These are phyloP conservation scores for Osmoderma eremita DNA, from an alignment of 2,888 invertebrate genomes.

Conservation along the genomic window DNA sequence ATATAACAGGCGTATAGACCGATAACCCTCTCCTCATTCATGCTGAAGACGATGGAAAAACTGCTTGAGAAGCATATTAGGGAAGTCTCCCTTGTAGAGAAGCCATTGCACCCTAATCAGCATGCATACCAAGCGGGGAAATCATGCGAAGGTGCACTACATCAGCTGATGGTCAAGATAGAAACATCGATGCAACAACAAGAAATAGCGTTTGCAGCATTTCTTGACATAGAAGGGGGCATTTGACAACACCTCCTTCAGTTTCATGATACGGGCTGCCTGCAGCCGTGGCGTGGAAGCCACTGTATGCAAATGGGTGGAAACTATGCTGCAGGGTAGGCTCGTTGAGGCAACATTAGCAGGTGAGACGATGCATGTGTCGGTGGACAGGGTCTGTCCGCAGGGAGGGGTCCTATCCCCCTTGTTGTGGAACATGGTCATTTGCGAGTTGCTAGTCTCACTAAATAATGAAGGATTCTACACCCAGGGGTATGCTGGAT, in stretches of 20 bases:
- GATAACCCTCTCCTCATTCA: constrained; percentile 39
- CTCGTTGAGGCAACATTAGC: too few species aligned
- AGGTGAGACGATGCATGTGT: too few species aligned
- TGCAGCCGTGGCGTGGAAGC: too few species aligned
- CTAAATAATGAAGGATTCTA: too few species aligned
- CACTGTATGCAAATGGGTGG: too few species aligned
- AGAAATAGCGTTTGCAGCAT: background rate
- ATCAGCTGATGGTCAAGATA: background rate
- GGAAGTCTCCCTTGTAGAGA: background rate
- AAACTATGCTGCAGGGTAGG: too few species aligned
- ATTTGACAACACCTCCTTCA: background rate
- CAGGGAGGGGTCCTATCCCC: too few species aligned
- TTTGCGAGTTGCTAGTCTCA: too few species aligned
- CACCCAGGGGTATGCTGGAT: too few species aligned
- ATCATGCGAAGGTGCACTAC: background rate
- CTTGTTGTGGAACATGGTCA: too few species aligned
- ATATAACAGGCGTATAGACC: constrained; percentile 45
- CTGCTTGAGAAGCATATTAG: background rate
- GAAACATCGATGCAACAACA: background rate
- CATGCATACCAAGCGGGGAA: background rate
- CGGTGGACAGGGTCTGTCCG: too few species aligned
- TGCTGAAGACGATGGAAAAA: background rate
- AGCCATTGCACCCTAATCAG: background rate
- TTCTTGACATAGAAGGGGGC: constrained; percentile 3
- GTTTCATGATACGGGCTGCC: too few species aligned